phyloP scores from a whole-genome alignment of 2,888 invertebrate genomes.

The Heliconius hortense region DNA sequence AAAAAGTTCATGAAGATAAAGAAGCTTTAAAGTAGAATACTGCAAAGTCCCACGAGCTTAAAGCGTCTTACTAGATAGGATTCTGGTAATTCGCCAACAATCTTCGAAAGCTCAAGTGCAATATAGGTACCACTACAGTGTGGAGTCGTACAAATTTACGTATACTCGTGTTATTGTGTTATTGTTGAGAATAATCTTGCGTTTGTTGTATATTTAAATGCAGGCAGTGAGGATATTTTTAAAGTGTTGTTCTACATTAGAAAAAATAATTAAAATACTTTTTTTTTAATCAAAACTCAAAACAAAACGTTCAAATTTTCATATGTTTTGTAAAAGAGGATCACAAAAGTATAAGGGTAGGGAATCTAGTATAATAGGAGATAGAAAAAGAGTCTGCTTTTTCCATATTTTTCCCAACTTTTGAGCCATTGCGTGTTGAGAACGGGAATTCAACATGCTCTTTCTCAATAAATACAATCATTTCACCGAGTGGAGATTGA shows the following conservation, averaged over 20 bases:
- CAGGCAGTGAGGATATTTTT: neutral
- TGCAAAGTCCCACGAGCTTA: constrained; percentile 9
- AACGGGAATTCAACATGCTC: too few relatives aligned
- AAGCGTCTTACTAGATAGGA: neutral
- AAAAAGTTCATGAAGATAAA: constrained; percentile 2
- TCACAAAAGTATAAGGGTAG: too few relatives aligned
- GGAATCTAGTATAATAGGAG: too few relatives aligned
- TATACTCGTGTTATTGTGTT: neutral
- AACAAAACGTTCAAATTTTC: too few relatives aligned
- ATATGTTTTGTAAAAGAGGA: too few relatives aligned
- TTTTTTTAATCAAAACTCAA: too few relatives aligned
- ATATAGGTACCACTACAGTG: neutral
- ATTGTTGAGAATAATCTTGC: constrained; percentile 1
- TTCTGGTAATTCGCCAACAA: constrained; percentile 20
- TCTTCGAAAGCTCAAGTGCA: constrained; percentile 10
- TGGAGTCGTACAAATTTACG: constrained; percentile 7
- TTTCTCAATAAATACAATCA: too few relatives aligned
- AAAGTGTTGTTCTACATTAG: too few relatives aligned
- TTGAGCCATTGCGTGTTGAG: neutral
- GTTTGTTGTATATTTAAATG: neutral
- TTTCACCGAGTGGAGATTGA: too few relatives aligned
- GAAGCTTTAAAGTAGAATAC: neutral
- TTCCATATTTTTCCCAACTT: too few relatives aligned
- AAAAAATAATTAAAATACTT: too few relatives aligned
- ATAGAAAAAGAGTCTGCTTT: too few relatives aligned